Percentiles rank a stretch among this genome's conserved stretches.
Conservation (phyloP, 2,113 vertebrate genomes). For the Oncorhynchus masou region DNA sequence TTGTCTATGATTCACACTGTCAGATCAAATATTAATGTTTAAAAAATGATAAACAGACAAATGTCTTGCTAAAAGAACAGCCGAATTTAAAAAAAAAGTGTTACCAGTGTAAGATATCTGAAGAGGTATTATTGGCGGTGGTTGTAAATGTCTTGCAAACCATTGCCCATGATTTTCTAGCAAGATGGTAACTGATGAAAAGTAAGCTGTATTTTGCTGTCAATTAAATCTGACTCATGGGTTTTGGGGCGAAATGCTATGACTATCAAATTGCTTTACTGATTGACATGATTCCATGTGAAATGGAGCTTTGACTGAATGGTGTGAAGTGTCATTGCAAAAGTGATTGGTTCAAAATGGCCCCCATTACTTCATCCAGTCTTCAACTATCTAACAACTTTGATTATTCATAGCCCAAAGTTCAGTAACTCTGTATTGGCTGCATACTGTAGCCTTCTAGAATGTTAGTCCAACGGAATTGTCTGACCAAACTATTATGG, state of each 20-base stretch:
- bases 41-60: neutral
- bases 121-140: too few relatives aligned
- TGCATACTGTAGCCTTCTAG: slow-evolving; percentile 4
- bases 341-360: slow-evolving; percentile 9
- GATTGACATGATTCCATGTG: too few relatives aligned
- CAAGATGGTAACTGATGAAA: too few relatives aligned
- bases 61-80: neutral
- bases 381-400: neutral
- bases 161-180: too few relatives aligned
- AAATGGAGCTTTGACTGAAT: too few relatives aligned
- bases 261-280: too few relatives aligned
- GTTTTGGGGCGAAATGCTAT: too few relatives aligned
- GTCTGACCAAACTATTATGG: slow-evolving; percentile 14
- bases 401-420: slow-evolving; percentile 20
- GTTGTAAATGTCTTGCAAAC: too few relatives aligned
- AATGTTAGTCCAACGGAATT: slow-evolving; percentile 15
- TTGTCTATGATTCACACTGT: slow-evolving; percentile 48
- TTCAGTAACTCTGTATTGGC: slow-evolving; percentile 18
- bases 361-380: neutral
- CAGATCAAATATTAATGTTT: slow-evolving; percentile 43
- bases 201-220: too few relatives aligned
- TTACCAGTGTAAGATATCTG: neutral
- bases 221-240: too few relatives aligned
- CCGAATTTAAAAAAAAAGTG: too few relatives aligned
- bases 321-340: too few relatives aligned